Base-by-base conservation (phyloP, 2,797 vertebrate species). In the Pogonophryne albipinna region DNA sequence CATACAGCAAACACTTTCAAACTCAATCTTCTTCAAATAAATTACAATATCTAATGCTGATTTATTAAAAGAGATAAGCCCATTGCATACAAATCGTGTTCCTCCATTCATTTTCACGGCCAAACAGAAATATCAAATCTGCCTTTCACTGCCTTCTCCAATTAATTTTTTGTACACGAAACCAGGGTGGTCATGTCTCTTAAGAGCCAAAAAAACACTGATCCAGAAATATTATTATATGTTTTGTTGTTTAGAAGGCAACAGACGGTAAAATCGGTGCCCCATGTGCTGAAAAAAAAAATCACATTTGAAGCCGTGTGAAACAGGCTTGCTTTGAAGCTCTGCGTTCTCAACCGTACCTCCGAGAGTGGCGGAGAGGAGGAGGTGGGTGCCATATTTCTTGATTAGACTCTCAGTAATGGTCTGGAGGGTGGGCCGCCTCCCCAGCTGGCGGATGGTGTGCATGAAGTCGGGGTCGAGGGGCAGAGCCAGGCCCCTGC, bases 351-450 rank as follows among this genome's bases (percentile, higher is more conserved):
- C 65, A 68, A 74, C 76, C 59, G 80, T 97, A 99, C 98, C 98
- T 98, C 98, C 98, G 93, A 99, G 88, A 53, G 97, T 99, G 90
- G 97, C 97, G 17, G 97, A 97, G 12, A 98, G 92, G 62, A 99
- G 94, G 91, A 98, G 95, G 88, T 99, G 98, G 45, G 97, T 99
- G 78, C 98, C 98, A 93, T 98, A 99, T 93, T 99, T 99, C 95
- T 96, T 98, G 94, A 99, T 99, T 80, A 99, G 96, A 76, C 94
- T 97, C 85, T 99, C 97, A 64, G 97, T 98, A 89, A 99, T 97
- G 84, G 95, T 96, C 61, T 97, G 96, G 82, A 97, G 96, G 69
- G 95, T 97, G 0, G 98, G 98, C 64, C 97, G 94, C 47, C 97
- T 95, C 90, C 98, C 98, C 67, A 99, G 95, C 79, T 96, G 95